Evolutionary conservation across 2,888 invertebrate genomes (phyloP).

Genomic region (Melanostoma mellinum): DNA sequence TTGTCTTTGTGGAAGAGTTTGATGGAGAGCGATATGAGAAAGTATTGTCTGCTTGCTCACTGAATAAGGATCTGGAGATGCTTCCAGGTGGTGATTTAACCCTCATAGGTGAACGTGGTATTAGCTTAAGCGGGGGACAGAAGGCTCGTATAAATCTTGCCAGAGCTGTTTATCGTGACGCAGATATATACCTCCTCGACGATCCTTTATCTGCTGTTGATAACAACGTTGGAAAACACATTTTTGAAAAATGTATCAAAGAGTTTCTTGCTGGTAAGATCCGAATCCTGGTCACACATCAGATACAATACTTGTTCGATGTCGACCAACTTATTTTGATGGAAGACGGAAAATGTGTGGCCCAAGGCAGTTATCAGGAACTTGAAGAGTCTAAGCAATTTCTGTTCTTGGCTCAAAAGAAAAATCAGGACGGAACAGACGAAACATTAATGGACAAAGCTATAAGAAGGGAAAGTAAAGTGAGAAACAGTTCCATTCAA

Average conservation of each 20-base stretch:
- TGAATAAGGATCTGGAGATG: constrained; percentile 86
- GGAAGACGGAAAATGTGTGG: constrained; percentile 81
- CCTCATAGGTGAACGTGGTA: constrained; percentile 86
- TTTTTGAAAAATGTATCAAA: constrained; percentile 88
- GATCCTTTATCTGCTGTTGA: constrained; percentile 92
- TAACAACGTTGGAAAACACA: constrained; percentile 88
- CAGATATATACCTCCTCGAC: constrained; percentile 89
- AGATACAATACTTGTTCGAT: constrained; percentile 85
- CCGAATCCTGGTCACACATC: constrained; percentile 88
- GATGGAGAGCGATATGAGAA: constrained; percentile 83
- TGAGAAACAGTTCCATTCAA: constrained; percentile 77
- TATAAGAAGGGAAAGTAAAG: constrained; percentile 78
- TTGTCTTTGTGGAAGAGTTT: constrained; percentile 91
- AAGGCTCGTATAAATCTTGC: constrained; percentile 89
- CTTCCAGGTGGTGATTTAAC: constrained; percentile 84
- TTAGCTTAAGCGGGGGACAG: constrained; percentile 89
- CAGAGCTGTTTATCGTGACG: constrained; percentile 88
- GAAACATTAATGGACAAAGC: constrained; percentile 76
- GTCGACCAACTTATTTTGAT: constrained; percentile 84
- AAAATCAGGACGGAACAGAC: constrained; percentile 78
- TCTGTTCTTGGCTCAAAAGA: constrained; percentile 78
- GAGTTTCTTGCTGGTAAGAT: constrained; percentile 85
- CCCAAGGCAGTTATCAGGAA: constrained; percentile 81
- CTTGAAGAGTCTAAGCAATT: constrained; percentile 84
- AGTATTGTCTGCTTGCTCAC: constrained; percentile 85